These are phyloP conservation scores for Empis stercorea DNA, from an alignment of 2,888 invertebrate genomes.

Conservation along the genomic window DNA sequence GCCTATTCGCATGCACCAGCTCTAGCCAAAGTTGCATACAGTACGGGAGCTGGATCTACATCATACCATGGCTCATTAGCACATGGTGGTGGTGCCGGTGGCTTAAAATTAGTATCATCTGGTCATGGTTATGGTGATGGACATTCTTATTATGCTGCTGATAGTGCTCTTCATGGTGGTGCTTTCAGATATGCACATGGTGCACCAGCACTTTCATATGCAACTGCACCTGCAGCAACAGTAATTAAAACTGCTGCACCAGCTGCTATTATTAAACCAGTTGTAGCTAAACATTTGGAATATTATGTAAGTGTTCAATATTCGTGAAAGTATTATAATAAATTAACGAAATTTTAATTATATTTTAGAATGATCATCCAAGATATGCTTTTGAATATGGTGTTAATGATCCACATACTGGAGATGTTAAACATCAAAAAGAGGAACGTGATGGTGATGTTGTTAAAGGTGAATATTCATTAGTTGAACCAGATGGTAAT, in stretches of 20 bases:
- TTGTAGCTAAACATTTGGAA: slow-evolving; percentile 47
- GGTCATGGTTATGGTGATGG: slow-evolving; percentile 15
- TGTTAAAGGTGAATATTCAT: slow-evolving; percentile 54
- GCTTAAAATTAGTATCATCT: not conserved
- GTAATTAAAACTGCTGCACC: slow-evolving; percentile 32
- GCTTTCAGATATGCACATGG: slow-evolving; percentile 19
- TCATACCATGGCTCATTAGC: slow-evolving; percentile 23
- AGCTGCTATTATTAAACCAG: slow-evolving; percentile 39
- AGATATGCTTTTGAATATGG: slow-evolving; percentile 60
- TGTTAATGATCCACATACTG: slow-evolving; percentile 61
- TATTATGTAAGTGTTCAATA: slow-evolving; percentile 43
- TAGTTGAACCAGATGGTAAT: slow-evolving; percentile 61
- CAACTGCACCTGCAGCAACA: slow-evolving; percentile 31
- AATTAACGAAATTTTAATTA: too few species aligned
- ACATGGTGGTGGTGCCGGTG: slow-evolving; percentile 17
- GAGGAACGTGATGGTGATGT: slow-evolving; percentile 61
- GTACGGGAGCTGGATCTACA: slow-evolving; percentile 20
- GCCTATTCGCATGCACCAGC: slow-evolving; percentile 8
- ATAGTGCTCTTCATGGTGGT: slow-evolving; percentile 11
- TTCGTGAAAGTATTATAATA: too few species aligned
- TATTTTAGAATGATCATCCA: slow-evolving; percentile 54
- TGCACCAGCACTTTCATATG: slow-evolving; percentile 25
- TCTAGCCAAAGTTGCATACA: slow-evolving; percentile 7
- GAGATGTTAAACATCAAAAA: slow-evolving; percentile 59
- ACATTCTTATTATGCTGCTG: slow-evolving; percentile 6